Conservation (phyloP, 2,888 invertebrate genomes). For the Acronicta leporina region DNA sequence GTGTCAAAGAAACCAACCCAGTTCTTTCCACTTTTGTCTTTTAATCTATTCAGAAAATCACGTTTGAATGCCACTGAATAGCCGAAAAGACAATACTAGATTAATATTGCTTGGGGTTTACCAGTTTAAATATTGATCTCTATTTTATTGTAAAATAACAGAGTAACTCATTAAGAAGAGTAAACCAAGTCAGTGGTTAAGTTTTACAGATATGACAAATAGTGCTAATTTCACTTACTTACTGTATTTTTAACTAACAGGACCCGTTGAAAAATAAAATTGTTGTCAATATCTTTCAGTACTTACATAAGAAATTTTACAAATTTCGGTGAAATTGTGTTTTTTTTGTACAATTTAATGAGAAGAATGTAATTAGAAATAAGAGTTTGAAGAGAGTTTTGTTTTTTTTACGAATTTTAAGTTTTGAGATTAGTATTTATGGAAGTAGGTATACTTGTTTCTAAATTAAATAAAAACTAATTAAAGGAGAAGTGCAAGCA, state of each 20-base stretch:
- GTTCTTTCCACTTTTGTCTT: slow-evolving; percentile 56
- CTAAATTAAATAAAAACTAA: no score
- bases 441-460: no score
- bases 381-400: no score
- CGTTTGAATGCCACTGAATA: slow-evolving; percentile 49
- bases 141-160: slow-evolving; percentile 32
- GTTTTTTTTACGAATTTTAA: no score
- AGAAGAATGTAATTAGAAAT: not conserved
- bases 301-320: not conserved
- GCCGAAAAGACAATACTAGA: slow-evolving; percentile 39
- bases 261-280: slow-evolving; percentile 18
- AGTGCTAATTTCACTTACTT: slow-evolving; percentile 7
- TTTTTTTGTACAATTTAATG: not conserved
- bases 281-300: not conserved
- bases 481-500: no score
- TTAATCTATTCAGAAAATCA: slow-evolving; percentile 44
- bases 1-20: slow-evolving; percentile 62
- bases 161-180: slow-evolving; percentile 21
- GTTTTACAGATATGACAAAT: slow-evolving; percentile 13
- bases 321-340: not conserved
- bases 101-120: slow-evolving; percentile 53
- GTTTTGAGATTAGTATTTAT: no score
- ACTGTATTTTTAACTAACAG: slow-evolving; percentile 12
- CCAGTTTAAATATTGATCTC: slow-evolving; percentile 53
- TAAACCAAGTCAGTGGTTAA: slow-evolving; percentile 12